A percentile compares a stretch with the other conserved stretches of the same genome.
phyloP scores from a whole-genome alignment of 2,113 vertebrate genomes.

The Gopherus flavomarginatus region DNA sequence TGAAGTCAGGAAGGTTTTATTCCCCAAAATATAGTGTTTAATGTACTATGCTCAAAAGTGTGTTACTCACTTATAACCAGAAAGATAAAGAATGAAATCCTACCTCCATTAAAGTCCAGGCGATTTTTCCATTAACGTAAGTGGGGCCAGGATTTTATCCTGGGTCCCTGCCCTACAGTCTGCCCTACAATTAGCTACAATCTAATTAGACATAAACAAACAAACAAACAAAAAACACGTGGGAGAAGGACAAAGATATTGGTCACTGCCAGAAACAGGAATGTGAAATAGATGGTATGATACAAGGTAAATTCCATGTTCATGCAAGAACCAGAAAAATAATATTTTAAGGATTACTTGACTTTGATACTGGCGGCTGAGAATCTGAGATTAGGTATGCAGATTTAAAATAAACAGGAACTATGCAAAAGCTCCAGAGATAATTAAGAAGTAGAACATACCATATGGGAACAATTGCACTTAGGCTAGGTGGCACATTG shows the following conservation, averaged over 20 bases:
- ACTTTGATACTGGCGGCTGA: neutral
- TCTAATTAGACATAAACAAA: neutral
- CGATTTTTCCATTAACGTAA: neutral
- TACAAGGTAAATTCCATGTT: neutral
- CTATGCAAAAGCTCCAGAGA: neutral
- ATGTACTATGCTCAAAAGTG: neutral
- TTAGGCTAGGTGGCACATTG: neutral
- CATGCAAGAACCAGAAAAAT: neutral
- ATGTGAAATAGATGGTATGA: neutral
- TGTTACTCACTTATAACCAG: neutral
- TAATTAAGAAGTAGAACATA: neutral
- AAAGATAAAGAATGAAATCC: neutral
- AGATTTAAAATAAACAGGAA: neutral
- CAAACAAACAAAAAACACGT: neutral
- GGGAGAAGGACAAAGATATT: neutral
- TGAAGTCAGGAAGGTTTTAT: neutral
- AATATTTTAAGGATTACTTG: neutral
- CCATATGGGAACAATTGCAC: neutral
- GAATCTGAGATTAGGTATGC: neutral
- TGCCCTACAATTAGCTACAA: neutral
- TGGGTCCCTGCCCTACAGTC: neutral
- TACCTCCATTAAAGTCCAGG: neutral
- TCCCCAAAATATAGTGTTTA: neutral
- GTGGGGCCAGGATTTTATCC: neutral
- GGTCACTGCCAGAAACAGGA: neutral